phyloP scores from a whole-genome alignment of 2,113 vertebrate genomes.

The Bothrops jararaca region DNA sequence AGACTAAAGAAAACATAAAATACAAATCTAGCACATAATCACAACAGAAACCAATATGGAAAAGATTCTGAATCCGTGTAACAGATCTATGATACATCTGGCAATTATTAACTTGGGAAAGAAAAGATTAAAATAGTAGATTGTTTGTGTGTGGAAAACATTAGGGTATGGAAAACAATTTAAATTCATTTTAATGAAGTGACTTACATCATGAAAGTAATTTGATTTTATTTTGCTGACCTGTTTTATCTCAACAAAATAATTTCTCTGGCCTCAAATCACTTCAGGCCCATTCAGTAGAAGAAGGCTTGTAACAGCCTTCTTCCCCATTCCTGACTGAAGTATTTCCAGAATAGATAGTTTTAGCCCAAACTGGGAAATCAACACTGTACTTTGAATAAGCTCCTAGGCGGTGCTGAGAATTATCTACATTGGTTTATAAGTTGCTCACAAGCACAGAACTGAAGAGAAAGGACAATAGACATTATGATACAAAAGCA shows the following conservation, averaged over 20 bases:
- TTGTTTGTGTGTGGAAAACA: neutral
- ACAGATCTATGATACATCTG: neutral
- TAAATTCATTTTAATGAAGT: neutral
- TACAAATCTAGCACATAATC: neutral
- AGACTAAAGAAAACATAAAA: neutral
- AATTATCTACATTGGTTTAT: neutral
- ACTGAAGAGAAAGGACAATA: neutral
- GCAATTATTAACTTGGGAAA: neutral
- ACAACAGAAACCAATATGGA: neutral
- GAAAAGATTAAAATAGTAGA: neutral
- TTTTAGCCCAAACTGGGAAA: neutral
- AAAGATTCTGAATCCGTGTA: neutral
- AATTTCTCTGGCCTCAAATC: neutral
- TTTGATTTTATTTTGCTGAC: neutral
- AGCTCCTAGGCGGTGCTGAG: neutral
- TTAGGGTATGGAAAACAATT: neutral
- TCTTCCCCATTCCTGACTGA: neutral
- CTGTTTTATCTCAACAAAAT: neutral
- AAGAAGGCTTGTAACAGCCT: neutral
- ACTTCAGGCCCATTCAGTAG: neutral
- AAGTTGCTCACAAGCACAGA: neutral
- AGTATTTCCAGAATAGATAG: neutral
- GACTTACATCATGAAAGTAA: neutral
- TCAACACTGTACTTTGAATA: neutral
- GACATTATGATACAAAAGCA: neutral